Conservation (phyloP, 2,113 vertebrate genomes). For the Pteruthius melanotis region DNA sequence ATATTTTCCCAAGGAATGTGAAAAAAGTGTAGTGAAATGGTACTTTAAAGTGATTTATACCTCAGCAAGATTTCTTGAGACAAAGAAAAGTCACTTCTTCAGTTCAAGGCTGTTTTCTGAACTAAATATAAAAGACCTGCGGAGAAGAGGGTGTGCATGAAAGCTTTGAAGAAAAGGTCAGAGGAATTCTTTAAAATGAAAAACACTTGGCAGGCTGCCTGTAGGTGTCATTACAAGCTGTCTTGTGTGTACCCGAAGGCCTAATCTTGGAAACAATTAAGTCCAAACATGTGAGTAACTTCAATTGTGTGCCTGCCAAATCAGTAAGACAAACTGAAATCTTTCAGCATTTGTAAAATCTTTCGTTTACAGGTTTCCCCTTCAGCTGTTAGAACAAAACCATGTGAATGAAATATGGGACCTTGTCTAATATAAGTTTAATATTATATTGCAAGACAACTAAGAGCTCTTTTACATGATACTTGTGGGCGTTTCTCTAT, state of each 20-base stretch:
- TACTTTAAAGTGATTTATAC: neutral
- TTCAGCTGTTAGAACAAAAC: neutral
- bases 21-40: neutral
- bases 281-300: neutral
- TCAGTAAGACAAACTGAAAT: neutral
- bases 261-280: conserved; percentile 25
- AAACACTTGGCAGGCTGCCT: neutral
- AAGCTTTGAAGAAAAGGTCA: conserved; percentile 48
- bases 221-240: conserved; percentile 35
- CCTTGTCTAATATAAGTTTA: neutral
- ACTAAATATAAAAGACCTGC: neutral
- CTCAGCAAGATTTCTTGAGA: neutral
- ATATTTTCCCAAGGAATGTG: neutral
- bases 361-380: neutral
- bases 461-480: neutral
- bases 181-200: neutral
- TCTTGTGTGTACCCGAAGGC: neutral
- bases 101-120: neutral
- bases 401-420: neutral
- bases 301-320: neutral
- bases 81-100: conserved; percentile 24
- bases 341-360: neutral
- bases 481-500: neutral
- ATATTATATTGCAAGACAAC: neutral
- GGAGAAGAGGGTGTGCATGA: neutral